These are phyloP conservation scores for Cartodere bifasciata DNA, from an alignment of 2,888 invertebrate genomes.

Conservation along the genomic window DNA sequence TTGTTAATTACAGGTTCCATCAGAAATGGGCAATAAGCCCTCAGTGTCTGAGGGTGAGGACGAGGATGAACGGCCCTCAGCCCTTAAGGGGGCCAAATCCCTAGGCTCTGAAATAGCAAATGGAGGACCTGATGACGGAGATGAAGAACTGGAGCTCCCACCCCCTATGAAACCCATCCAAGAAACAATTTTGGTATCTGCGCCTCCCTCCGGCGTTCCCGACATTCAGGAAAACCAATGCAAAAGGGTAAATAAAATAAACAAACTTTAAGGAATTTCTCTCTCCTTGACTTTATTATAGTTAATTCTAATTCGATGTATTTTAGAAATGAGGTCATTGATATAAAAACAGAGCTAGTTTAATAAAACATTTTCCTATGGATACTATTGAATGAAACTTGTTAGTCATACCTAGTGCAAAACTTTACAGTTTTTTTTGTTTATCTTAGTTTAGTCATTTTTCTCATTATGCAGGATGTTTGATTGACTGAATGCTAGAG, in stretches of 20 bases:
- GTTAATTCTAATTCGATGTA: too few species aligned
- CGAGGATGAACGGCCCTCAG: slow-evolving; percentile 28
- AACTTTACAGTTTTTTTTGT: too few species aligned
- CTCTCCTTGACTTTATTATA: too few species aligned
- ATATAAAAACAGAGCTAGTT: too few species aligned
- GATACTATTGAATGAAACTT: too few species aligned
- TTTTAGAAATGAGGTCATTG: too few species aligned
- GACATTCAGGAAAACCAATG: slow-evolving; percentile 43
- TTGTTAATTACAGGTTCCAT: slow-evolving; percentile 32
- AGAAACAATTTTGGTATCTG: slow-evolving; percentile 40
- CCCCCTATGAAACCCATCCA: slow-evolving; percentile 95
- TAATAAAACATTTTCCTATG: too few species aligned
- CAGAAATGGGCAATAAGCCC: slow-evolving; percentile 43
- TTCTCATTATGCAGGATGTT: too few species aligned
- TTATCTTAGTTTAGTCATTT: too few species aligned
- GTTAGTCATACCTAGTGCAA: too few species aligned
- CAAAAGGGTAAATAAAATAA: slow-evolving; percentile 43
- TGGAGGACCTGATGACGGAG: slow-evolving; percentile 53
- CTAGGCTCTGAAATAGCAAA: slow-evolving; percentile 32
- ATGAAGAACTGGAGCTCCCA: slow-evolving; percentile 77
- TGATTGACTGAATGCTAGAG: too few species aligned
- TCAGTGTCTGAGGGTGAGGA: slow-evolving; percentile 37
- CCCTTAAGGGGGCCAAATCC: slow-evolving; percentile 24
- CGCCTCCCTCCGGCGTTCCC: slow-evolving; percentile 35
- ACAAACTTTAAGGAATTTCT: too few species aligned